These are phyloP conservation scores for Caenorhabditis sp. DNA, from an alignment of 2,888 invertebrate species.

Conservation along the genomic window DNA sequence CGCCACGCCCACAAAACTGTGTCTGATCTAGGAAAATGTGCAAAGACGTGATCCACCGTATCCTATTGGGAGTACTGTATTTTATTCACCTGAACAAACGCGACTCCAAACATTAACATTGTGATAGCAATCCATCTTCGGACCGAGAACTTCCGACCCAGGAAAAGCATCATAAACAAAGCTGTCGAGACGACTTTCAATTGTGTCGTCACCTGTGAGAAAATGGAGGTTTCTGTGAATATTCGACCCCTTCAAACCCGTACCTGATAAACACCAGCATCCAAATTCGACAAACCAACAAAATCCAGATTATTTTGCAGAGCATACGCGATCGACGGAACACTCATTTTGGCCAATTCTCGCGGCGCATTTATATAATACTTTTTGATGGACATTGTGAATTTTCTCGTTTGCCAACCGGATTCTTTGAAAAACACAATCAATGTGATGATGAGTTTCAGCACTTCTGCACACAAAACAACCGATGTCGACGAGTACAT, in stretches of 20 bases:
- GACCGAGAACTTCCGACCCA: slow-evolving; percentile 68
- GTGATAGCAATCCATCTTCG: slow-evolving; percentile 69
- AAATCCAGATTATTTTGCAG: slow-evolving; percentile 71
- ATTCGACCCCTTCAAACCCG: too few relatives aligned
- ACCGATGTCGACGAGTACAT: slow-evolving; percentile 66
- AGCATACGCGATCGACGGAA: slow-evolving; percentile 70
- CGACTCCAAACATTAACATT: slow-evolving; percentile 69
- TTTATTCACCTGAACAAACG: slow-evolving; percentile 69
- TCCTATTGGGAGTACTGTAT: too few relatives aligned
- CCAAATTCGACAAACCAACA: slow-evolving; percentile 69
- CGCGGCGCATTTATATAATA: slow-evolving; percentile 66
- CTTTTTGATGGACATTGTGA: slow-evolving; percentile 42
- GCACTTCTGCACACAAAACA: slow-evolving; percentile 65
- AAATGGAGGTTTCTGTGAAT: too few relatives aligned
- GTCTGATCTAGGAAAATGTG: too few relatives aligned
- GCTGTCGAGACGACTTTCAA: slow-evolving; percentile 71
- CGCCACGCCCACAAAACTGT: too few relatives aligned
- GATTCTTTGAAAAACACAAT: slow-evolving; percentile 57
- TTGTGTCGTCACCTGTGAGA: slow-evolving; percentile 69
- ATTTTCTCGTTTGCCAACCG: slow-evolving; percentile 31
- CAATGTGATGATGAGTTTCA: slow-evolving; percentile 63
- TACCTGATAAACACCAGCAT: slow-evolving; percentile 71
- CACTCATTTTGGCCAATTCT: slow-evolving; percentile 70
- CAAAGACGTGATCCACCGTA: too few relatives aligned
- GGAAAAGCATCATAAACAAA: slow-evolving; percentile 70